Evolutionary conservation across 2,113 vertebrate species (phyloP), one percentile per base, ranked within the genome.

Genomic region (Tauraco erythrolophus): DNA sequence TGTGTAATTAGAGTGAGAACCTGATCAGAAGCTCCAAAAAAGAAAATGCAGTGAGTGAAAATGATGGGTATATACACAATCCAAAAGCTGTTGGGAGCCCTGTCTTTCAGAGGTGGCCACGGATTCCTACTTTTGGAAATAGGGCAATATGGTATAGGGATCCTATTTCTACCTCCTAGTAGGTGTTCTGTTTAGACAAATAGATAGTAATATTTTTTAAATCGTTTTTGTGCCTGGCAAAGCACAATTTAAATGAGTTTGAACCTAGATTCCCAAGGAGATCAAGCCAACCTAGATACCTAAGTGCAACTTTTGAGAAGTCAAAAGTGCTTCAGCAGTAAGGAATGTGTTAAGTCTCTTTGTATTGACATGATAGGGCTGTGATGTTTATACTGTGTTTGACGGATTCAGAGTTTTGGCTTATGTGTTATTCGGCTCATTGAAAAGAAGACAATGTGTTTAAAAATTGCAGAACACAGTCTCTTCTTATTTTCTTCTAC

Each of bases 71-170:
- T 19, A 13, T 43, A 12, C 13, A 50, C 9, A 7, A 35, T 35
- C 12, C 19, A 51, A 41, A 51, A 41, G 31, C 30, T 71, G 16
- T 46, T 53, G 16, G 41, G 62, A 56, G 22, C 24, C 37, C 61
- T 41, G 7, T 31, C n/a, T 62, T 46, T 61, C 30, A 61, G 45
- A 72, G 41, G 10, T 61, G 39, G n/a, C 14, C 46, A 69, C 11
- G 69, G 37, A 45, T 48, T 72, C 14, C 17, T 35, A 1, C 22
- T 61, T 30, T 28, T 57, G 25, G 56, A 72, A 90, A 50, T 31
- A 51, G 50, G 21, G 6, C 2, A 51, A 13, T n/a, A 33, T 6
- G 0, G 0, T 51, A 2, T 15, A 45, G 6, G 6, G 6, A 7
- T 80, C 10, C 10, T 57, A 4, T 39, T 88, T 64, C 39, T 68